Conservation (phyloP, 2,113 vertebrate species). For the Bujurquina vittata region DNA sequence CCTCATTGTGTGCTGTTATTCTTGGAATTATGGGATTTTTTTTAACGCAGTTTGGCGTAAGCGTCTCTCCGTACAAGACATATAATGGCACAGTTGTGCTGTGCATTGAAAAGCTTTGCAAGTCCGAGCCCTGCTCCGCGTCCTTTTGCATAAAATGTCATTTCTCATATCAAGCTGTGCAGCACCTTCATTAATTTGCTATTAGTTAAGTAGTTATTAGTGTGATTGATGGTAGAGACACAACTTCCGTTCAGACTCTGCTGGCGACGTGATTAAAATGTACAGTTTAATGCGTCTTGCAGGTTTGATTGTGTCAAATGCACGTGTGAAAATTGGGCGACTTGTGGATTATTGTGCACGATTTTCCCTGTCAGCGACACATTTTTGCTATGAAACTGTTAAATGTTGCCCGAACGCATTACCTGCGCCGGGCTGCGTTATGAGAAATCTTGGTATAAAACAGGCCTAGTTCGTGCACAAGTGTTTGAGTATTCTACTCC, state of each 20-base stretch:
- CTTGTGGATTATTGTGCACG: background rate
- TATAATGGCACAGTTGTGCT: background rate
- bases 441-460: background rate
- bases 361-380: background rate
- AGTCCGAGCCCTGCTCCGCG: background rate
- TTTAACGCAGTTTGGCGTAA: background rate
- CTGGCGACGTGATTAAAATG: background rate
- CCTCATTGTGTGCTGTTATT: background rate
- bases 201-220: background rate
- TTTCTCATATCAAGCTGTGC: background rate
- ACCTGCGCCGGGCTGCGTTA: background rate
- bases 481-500: background rate
- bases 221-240: background rate
- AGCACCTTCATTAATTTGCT: background rate
- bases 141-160: background rate
- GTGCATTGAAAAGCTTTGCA: background rate
- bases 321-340: background rate
- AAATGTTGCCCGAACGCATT: background rate
- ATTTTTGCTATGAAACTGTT: background rate
- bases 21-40: background rate
- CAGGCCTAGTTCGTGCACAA: background rate
- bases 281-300: background rate
- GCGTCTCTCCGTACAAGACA: background rate
- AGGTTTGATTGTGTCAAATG: background rate
- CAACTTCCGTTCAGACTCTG: background rate